Percentiles rank a stretch among this genome's conserved stretches.
phyloP scores from a whole-genome alignment of 1,140 invertebrate species.

The Armadillidium nasatum region DNA sequence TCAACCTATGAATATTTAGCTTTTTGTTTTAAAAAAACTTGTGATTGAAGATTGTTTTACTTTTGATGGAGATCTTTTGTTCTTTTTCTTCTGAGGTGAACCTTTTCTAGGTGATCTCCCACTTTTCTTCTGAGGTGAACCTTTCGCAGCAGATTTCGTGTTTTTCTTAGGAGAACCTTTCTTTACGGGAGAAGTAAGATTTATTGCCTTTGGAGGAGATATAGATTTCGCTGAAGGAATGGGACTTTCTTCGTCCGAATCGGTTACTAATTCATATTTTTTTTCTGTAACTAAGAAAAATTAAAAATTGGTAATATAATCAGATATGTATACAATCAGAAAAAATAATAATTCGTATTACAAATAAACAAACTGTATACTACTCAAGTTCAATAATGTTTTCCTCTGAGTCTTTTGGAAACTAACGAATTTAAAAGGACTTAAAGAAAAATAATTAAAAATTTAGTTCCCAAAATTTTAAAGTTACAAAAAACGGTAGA shows the following conservation, averaged over 20 bases:
- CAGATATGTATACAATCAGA: no score
- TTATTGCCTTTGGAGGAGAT: no score
- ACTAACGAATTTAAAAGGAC: no score
- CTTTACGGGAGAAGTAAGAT: background rate
- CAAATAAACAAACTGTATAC: no score
- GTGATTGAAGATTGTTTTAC: background rate
- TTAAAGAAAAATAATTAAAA: no score
- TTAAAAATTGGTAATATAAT: no score
- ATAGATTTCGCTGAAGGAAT: background rate
- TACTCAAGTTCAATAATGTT: no score
- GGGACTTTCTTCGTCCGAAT: background rate
- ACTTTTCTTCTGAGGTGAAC: background rate
- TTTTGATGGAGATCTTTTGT: background rate
- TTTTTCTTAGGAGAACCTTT: background rate
- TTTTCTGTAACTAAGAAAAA: background rate
- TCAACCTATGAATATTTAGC: no score
- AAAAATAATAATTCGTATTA: no score
- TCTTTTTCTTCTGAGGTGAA: background rate
- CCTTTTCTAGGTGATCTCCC: background rate
- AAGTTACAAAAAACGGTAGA: no score
- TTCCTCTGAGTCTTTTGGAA: no score
- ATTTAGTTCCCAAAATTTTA: no score
- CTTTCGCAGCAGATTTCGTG: background rate
- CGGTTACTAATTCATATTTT: background rate
- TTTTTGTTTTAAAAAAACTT: slow-evolving; percentile 2